Conservation (phyloP, 2,113 vertebrate genomes). For the Regulus satrapa region DNA sequence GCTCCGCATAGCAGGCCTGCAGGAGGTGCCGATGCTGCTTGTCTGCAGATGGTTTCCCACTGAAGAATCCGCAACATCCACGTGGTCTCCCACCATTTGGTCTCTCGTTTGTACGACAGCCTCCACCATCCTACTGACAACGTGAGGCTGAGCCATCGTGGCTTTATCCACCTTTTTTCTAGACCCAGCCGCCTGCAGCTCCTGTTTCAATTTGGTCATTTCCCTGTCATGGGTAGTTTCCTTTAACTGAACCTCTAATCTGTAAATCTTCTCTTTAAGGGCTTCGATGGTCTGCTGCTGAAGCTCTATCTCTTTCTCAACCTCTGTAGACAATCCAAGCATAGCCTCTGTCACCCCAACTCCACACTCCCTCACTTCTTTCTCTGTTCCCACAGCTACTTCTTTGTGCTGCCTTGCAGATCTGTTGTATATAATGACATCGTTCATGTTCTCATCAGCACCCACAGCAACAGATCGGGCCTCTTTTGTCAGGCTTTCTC, state of each 20-base stretch:
- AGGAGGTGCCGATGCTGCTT: conserved; percentile 70
- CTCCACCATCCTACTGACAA: conserved; percentile 80
- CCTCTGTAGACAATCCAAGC: conserved; percentile 88
- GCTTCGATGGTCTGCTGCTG: conserved; percentile 92
- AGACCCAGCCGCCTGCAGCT: conserved; percentile 86
- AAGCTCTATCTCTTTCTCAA: conserved; percentile 88
- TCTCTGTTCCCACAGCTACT: conserved; percentile 74
- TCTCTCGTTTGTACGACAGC: conserved; percentile 76
- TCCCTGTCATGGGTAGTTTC: conserved; percentile 91
- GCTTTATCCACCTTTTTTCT: conserved; percentile 89
- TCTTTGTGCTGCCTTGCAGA: conserved; percentile 67
- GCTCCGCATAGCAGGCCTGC: conserved; percentile 62
- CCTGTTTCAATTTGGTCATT: conserved; percentile 94
- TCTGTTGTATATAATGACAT: conserved; percentile 69
- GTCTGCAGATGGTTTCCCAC: conserved; percentile 67
- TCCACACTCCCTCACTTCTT: conserved; percentile 65
- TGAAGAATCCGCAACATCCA: conserved; percentile 67
- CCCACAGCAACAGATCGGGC: conserved; percentile 82
- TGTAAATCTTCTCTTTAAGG: conserved; percentile 92
- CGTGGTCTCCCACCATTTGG: conserved; percentile 79
- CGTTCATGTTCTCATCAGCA: conserved; percentile 82
- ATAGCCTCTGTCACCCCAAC: conserved; percentile 87
- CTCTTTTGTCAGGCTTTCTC: conserved; percentile 43
- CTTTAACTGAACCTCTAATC: conserved; percentile 89
- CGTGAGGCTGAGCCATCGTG: conserved; percentile 74